phyloP scores from a whole-genome alignment of 2,888 invertebrate species.

The Catocala fraxini region DNA sequence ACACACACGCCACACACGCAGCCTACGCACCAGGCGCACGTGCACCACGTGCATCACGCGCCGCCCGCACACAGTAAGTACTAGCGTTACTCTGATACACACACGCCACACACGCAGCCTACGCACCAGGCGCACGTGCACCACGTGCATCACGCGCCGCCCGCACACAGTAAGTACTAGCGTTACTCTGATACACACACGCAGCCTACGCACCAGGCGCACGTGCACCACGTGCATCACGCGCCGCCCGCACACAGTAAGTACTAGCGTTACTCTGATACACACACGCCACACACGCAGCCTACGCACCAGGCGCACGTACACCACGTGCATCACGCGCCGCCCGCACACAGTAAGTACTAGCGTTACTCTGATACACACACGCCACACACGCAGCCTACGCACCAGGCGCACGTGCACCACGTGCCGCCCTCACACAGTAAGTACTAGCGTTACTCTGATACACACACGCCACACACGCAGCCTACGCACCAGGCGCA shows the following conservation, averaged over 20 bases:
- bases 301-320: constrained; percentile 36
- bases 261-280: constrained; percentile 23
- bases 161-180: constrained; percentile 64
- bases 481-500: no score
- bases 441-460: no score
- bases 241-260: constrained; percentile 51
- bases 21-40: constrained; percentile 36
- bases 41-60: constrained; percentile 37
- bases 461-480: no score
- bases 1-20: constrained; percentile 50
- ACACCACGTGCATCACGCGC: constrained; percentile 56
- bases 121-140: constrained; percentile 40
- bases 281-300: constrained; percentile 49
- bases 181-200: constrained; percentile 3
- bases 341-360: constrained; percentile 69
- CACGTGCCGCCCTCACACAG: no score
- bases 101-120: constrained; percentile 50
- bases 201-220: constrained; percentile 40
- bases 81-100: not conserved
- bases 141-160: constrained; percentile 59
- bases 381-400: no score
- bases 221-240: constrained; percentile 38
- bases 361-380: not conserved
- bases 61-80: constrained; percentile 56
- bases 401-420: no score